Conservation (phyloP, 2,888 invertebrate species). For the Thysanoteuthis rhombus region DNA sequence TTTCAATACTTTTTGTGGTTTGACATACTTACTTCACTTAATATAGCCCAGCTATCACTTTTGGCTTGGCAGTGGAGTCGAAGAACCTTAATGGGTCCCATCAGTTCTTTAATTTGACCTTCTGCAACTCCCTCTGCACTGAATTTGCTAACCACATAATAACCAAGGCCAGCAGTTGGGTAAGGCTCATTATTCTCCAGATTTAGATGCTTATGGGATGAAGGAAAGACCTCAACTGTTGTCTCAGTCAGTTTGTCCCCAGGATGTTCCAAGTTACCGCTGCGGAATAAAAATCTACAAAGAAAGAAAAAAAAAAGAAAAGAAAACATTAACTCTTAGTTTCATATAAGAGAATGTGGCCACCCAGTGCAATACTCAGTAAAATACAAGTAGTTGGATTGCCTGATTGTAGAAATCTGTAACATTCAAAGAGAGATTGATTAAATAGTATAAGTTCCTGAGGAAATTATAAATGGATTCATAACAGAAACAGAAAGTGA, state of each 20-base stretch:
- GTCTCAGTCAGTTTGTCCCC: slow-evolving; percentile 89
- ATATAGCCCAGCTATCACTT: slow-evolving; percentile 88
- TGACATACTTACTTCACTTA: slow-evolving; percentile 81
- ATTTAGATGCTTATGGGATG: slow-evolving; percentile 39
- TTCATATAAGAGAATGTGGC: too few species aligned
- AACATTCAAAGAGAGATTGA: too few species aligned
- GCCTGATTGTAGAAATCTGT: too few species aligned
- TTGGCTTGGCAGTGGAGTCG: slow-evolving; percentile 83
- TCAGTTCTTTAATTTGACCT: slow-evolving; percentile 75
- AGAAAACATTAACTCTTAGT: neutral
- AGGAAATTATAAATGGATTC: too few species aligned
- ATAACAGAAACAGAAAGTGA: too few species aligned
- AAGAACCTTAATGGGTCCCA: slow-evolving; percentile 78
- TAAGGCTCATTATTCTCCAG: slow-evolving; percentile 18
- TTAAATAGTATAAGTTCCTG: too few species aligned
- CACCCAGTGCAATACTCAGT: neutral
- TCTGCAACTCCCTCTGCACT: slow-evolving; percentile 84
- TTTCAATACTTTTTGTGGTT: too few species aligned
- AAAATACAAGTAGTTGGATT: too few species aligned
- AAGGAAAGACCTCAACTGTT: slow-evolving; percentile 81
- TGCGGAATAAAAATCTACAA: slow-evolving; percentile 69
- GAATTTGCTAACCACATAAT: slow-evolving; percentile 78
- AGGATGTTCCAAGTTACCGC: slow-evolving; percentile 89
- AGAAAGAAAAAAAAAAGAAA: neutral
- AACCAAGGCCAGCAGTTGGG: slow-evolving; percentile 73